Evolutionary conservation across 2,113 vertebrate genomes (phyloP).

Genomic region (Synchiropus splendidus): DNA sequence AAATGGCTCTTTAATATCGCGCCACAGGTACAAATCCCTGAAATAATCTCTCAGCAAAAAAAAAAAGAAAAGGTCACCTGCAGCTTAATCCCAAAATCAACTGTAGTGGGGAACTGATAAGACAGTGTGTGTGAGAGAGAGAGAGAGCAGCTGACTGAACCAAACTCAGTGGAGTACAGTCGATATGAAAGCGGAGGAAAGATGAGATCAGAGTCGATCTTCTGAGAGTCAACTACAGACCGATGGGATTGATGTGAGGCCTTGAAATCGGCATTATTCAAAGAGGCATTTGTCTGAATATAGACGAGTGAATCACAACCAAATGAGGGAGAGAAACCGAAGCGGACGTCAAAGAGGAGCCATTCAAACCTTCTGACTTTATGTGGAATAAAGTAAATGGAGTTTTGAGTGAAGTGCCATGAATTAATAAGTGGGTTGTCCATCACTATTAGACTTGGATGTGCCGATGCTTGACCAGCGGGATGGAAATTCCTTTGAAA

Average conservation of each 20-base stretch:
- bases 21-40: slow-evolving; percentile 33
- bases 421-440: no score
- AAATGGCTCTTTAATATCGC: slow-evolving; percentile 16
- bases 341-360: no score
- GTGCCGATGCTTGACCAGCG: no score
- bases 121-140: slow-evolving; percentile 5
- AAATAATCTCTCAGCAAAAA: slow-evolving; percentile 40
- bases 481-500: no score
- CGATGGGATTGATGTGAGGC: slow-evolving; percentile 29
- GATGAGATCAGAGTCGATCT: slow-evolving; percentile 27
- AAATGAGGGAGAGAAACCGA: no score
- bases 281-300: neutral
- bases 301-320: neutral
- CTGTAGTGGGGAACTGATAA: slow-evolving; percentile 49
- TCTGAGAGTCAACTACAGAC: slow-evolving; percentile 15
- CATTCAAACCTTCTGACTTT: no score
- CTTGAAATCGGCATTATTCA: slow-evolving; percentile 14
- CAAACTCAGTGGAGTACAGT: slow-evolving; percentile 8
- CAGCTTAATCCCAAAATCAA: slow-evolving; percentile 17
- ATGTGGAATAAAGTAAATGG: no score
- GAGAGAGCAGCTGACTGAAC: slow-evolving; percentile 13
- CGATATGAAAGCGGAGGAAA: no score
- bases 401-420: no score
- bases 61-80: no score
- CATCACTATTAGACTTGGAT: no score